Evolutionary conservation across 2,888 invertebrate species (phyloP).

Genomic region (Perizoma flavofasciatum): DNA sequence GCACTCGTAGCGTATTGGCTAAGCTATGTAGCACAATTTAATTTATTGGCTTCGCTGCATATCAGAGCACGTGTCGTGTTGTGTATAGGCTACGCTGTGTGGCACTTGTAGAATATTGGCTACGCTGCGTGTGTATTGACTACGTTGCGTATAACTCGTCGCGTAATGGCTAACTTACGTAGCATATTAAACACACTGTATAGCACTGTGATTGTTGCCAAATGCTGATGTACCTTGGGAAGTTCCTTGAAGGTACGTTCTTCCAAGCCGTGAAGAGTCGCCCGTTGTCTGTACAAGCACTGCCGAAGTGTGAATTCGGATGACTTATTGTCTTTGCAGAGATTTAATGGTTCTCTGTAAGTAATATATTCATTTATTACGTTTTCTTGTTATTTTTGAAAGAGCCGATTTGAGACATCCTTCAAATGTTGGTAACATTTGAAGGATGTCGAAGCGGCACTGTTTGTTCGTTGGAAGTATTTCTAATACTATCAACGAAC

Average conservation of each 20-base stretch:
- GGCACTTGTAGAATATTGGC: too few relatives aligned
- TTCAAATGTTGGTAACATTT: too few relatives aligned
- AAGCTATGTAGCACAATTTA: neutral
- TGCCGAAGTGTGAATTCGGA: conserved; percentile 88
- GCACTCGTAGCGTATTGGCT: neutral
- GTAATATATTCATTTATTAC: too few relatives aligned
- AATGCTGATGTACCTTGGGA: conserved; percentile 85
- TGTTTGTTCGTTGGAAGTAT: too few relatives aligned
- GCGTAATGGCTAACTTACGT: neutral
- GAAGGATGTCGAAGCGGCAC: too few relatives aligned
- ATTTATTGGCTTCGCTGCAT: neutral
- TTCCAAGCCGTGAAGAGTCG: conserved; percentile 90
- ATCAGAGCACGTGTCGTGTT: neutral
- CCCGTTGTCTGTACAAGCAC: conserved; percentile 88
- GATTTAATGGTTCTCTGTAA: conserved; percentile 62
- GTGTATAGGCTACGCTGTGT: too few relatives aligned
- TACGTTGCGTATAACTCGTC: conserved; percentile 1
- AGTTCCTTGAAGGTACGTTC: conserved; percentile 89
- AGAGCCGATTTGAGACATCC: too few relatives aligned
- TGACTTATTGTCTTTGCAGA: conserved; percentile 65
- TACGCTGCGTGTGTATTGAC: neutral
- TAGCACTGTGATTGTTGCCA: neutral
- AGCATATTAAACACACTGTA: neutral
- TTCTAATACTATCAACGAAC: too few relatives aligned
- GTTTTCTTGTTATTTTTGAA: neutral